A percentile compares a stretch with the other conserved stretches of the same genome.
Evolutionary conservation across 2,797 vertebrate genomes (phyloP).

Genomic region (Acanthurus lineatus): DNA sequence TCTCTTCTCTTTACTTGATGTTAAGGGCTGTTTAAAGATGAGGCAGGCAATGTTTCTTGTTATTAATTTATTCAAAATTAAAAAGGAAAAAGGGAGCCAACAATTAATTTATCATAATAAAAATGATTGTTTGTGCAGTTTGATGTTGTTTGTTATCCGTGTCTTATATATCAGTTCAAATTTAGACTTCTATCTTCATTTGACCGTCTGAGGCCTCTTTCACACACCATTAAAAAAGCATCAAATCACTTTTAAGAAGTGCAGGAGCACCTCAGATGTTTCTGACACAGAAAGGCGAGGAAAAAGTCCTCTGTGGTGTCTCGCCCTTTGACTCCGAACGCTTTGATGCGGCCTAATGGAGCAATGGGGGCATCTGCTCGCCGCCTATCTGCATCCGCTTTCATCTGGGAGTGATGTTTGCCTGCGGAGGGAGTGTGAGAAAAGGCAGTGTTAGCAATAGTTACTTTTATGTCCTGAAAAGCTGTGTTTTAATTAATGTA

Average conservation of each 20-base stretch:
- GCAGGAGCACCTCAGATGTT: conserved; percentile 29
- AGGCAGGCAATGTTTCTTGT: not conserved
- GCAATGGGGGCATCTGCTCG: conserved; percentile 28
- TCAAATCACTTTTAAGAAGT: conserved; percentile 21
- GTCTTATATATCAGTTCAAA: not conserved
- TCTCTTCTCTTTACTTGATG: conserved; percentile 4
- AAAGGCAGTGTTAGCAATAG: conserved; percentile 45
- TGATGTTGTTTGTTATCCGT: not conserved
- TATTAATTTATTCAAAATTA: not conserved
- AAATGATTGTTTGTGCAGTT: not conserved
- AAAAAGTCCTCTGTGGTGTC: conserved; percentile 43
- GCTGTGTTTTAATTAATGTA: conserved; percentile 65
- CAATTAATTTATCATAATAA: conserved; percentile 1
- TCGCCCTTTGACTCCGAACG: conserved; percentile 45
- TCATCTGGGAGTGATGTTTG: conserved; percentile 56
- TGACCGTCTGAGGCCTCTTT: conserved; percentile 18
- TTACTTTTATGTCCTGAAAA: conserved; percentile 62
- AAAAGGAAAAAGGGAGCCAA: not conserved
- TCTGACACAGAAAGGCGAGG: conserved; percentile 23
- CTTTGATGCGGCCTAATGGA: conserved; percentile 64
- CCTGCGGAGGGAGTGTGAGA: conserved; percentile 39
- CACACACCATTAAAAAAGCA: conserved; percentile 25
- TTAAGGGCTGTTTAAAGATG: not conserved
- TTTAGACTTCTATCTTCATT: conserved; percentile 9
- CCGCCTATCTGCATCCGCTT: conserved; percentile 46